Evolutionary conservation across 2,888 invertebrate species (phyloP).

Genomic region (Stictocephala bisonia): DNA sequence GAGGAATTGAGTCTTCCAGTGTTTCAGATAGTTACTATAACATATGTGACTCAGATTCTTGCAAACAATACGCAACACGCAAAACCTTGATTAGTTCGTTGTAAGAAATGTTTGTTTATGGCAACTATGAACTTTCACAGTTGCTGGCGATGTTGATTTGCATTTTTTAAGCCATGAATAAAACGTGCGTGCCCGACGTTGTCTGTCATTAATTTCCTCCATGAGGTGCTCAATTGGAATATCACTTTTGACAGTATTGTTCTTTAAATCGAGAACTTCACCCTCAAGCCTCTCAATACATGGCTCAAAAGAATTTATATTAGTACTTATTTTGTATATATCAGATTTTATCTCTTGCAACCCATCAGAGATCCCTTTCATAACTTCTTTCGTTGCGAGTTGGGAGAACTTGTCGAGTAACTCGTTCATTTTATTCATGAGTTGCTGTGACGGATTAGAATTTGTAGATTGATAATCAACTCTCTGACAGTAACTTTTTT

Average conservation of each 20-base stretch:
- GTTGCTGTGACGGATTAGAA: background rate
- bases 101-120: background rate
- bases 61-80: background rate
- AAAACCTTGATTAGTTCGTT: background rate
- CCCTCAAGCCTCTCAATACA: too few relatives aligned
- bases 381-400: background rate
- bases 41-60: background rate
- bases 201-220: background rate
- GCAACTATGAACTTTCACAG: background rate
- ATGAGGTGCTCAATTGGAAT: background rate
- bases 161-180: background rate
- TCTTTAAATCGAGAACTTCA: background rate
- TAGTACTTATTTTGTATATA: background rate
- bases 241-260: background rate
- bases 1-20: background rate
- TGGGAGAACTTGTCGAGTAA: too few relatives aligned
- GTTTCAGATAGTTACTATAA: background rate
- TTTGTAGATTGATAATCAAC: background rate
- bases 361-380: background rate
- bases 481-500: background rate
- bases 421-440: slow-evolving; percentile 6
- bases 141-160: background rate
- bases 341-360: slow-evolving; percentile 1
- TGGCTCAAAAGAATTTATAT: too few relatives aligned
- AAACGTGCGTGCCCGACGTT: background rate